A percentile compares a stretch with the other conserved stretches of the same genome.
phyloP scores from a whole-genome alignment of 2,888 invertebrate species.

The Mongoloraphidia duomilia region DNA sequence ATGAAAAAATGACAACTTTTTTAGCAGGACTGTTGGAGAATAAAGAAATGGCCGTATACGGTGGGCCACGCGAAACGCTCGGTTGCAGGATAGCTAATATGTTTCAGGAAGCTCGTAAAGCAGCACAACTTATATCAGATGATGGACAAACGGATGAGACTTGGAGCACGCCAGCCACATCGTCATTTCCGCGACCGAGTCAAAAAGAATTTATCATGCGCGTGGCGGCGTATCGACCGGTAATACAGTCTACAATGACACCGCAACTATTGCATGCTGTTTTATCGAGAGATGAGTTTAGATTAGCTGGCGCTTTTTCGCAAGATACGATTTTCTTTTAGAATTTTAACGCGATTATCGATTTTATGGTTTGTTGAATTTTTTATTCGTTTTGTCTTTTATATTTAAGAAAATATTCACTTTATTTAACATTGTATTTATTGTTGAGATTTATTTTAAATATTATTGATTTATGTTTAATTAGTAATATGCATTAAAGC shows the following conservation, averaged over 20 bases:
- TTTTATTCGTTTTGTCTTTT: too few relatives aligned
- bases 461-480: too few relatives aligned
- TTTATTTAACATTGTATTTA: too few relatives aligned
- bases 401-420: too few relatives aligned
- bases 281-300: conserved; percentile 49
- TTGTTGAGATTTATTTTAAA: too few relatives aligned
- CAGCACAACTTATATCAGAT: conserved; percentile 22
- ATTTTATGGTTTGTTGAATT: too few relatives aligned
- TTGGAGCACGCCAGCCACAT: conserved; percentile 20
- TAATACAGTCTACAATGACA: conserved; percentile 40
- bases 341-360: too few relatives aligned
- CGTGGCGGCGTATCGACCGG: conserved; percentile 41
- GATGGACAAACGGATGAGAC: conserved; percentile 16
- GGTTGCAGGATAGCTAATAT: conserved; percentile 40
- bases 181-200: conserved; percentile 38
- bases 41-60: conserved; percentile 43
- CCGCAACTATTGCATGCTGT: conserved; percentile 58
- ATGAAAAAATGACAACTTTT: conserved; percentile 28
- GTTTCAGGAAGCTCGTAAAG: conserved; percentile 43
- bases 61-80: conserved; percentile 37
- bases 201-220: conserved; percentile 52
- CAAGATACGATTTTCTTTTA: conserved; percentile 56
- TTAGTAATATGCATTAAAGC: too few relatives aligned
- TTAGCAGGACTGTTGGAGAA: conserved; percentile 37
- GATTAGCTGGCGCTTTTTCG: conserved; percentile 66